Evolutionary conservation across 2,888 invertebrate species (phyloP), one percentile per base, ranked within the genome.

Genomic region (Drosophila pseudotakahashii): DNA sequence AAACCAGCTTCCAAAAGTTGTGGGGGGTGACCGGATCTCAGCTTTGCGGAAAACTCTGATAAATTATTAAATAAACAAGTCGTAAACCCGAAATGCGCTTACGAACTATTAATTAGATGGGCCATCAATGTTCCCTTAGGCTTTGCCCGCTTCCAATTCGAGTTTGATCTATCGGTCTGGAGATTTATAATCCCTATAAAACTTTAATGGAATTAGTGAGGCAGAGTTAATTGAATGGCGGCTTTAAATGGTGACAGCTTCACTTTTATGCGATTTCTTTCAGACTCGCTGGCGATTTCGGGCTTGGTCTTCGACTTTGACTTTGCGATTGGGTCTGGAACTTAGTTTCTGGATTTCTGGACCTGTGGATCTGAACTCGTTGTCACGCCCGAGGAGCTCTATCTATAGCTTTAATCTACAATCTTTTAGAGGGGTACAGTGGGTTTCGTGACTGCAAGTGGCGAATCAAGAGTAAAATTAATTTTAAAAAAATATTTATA

Each of bases 1-100:
- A 53, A 66, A 66, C 64, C 39, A 34, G 66, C 19, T 26, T n/a
- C 50, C n/a, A 7, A 7, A 32, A 13, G 32, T 50, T 7, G 51
- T 37, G 53, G 58, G 54, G 54, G 58, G 53, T 53, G 64, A 53
- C 66, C 66, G 64, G 64, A 66, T 53, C 42, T 34, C 2, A 47
- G 50, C 42, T 45, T 63, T 71, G 70, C 87, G 84, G 87, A 82
- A 82, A 82, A 82, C 69, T 83, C 55, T 53, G 69, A 74, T 71
- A 58, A 69, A 57, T 72, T 72, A 66, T 80, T 71, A 59, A 79
- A 78, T 83, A 78, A 85, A 75, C 76, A 74, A 78, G 55, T 76
- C 71, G 57, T 74, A 58, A 79, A 72, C 26, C 16, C 45, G 64
- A 53, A 64, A 39, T 53, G n/a, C 52, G 64, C 44, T 51, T 64